Conservation (phyloP, 2,113 vertebrate species). For the Desmodus rotundus region DNA sequence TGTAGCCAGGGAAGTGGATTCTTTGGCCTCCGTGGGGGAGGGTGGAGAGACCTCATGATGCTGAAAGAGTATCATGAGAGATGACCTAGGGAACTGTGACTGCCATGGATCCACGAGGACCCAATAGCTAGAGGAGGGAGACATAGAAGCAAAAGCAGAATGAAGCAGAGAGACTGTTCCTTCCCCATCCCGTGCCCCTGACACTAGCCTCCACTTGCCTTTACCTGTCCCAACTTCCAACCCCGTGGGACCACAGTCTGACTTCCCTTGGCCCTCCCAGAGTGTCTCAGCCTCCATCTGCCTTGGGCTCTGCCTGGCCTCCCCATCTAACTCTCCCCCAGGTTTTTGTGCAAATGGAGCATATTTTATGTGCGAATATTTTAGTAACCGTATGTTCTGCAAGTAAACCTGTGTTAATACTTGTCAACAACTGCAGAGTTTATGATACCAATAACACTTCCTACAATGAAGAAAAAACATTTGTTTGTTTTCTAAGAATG, state of each 20-base stretch:
- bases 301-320: constrained; percentile 79
- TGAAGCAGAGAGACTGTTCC: constrained; percentile 47
- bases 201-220: background rate
- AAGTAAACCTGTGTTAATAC: constrained; percentile 87
- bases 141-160: constrained; percentile 58
- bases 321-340: constrained; percentile 74
- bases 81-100: background rate
- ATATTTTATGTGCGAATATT: constrained; percentile 88
- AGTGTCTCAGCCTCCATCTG: constrained; percentile 77
- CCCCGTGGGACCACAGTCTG: constrained; percentile 67
- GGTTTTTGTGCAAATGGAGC: constrained; percentile 83
- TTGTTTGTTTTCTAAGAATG: constrained; percentile 90
- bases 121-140: background rate
- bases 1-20: background rate
- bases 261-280: constrained; percentile 72
- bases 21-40: constrained; percentile 20
- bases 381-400: constrained; percentile 93
- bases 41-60: background rate
- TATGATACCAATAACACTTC: constrained; percentile 91
- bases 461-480: constrained; percentile 86
- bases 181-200: background rate
- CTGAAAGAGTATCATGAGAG: background rate
- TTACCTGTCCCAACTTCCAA: constrained; percentile 67
- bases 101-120: background rate
- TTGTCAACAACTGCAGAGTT: constrained; percentile 88